Percentiles rank a stretch among this genome's conserved stretches.
Conservation (phyloP, 2,888 invertebrate genomes). For the Antheraea yamamai region DNA sequence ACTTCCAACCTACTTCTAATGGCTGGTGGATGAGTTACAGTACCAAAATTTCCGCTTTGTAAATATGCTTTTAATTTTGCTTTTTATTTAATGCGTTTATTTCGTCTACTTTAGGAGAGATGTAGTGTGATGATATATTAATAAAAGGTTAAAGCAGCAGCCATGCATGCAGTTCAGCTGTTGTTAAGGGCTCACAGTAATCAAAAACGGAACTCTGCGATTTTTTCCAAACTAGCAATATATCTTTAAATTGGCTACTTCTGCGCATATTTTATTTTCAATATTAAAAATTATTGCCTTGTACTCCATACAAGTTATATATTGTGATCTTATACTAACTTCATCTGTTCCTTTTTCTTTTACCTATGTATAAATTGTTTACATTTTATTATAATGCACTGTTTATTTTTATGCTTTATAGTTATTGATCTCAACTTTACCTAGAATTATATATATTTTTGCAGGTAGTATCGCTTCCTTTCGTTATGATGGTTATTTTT, state of each 20-base stretch:
- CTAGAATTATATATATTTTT: background rate
- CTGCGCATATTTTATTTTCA: background rate
- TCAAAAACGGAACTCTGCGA: too few relatives aligned
- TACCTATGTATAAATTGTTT: too few relatives aligned
- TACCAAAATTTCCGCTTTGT: conserved; percentile 43
- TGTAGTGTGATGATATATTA: background rate
- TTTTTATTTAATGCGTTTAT: conserved; percentile 8
- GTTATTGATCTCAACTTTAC: background rate
- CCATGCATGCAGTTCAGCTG: too few relatives aligned
- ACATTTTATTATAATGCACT: background rate
- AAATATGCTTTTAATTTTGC: conserved; percentile 31
- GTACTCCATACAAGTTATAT: background rate
- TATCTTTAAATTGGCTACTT: background rate
- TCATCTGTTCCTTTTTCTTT: background rate
- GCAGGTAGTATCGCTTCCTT: background rate
- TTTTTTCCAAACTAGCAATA: too few relatives aligned
- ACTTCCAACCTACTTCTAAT: conserved; percentile 30
- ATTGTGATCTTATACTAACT: background rate
- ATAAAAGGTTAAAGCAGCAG: background rate
- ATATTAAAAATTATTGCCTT: background rate
- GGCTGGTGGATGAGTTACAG: conserved; percentile 56
- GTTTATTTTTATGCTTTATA: background rate
- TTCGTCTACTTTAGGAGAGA: background rate
- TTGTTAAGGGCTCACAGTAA: too few relatives aligned
- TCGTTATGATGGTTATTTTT: too few relatives aligned